Conservation (phyloP, 1,140 invertebrate genomes). For the Bradysia coprophila region DNA sequence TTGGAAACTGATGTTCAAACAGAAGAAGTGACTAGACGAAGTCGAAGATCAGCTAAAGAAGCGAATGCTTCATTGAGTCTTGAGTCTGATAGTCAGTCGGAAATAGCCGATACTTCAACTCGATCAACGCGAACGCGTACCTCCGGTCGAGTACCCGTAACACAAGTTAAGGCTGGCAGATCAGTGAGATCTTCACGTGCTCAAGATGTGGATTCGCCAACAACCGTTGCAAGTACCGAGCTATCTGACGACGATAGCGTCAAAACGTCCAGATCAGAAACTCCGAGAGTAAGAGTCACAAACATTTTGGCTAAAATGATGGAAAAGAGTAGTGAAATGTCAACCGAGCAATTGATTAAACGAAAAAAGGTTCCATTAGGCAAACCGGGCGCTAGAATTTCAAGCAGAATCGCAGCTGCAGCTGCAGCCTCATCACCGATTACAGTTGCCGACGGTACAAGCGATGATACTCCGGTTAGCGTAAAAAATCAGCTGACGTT, state of each 20-base stretch:
- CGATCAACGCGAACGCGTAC: neutral
- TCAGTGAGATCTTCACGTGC: no score
- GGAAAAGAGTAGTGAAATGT: neutral
- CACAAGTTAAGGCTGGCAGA: no score
- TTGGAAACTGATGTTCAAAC: neutral
- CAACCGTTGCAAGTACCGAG: neutral
- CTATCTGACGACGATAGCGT: neutral
- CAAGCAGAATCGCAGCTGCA: constrained; percentile 1
- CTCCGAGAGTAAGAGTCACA: constrained; percentile 4
- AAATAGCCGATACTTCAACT: neutral
- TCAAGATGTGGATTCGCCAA: neutral
- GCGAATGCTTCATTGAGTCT: neutral
- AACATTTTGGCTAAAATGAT: neutral
- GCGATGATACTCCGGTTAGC: constrained; percentile 6
- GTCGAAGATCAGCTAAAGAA: neutral
- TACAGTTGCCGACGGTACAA: neutral
- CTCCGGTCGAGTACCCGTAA: no score
- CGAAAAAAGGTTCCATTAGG: neutral
- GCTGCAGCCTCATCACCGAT: neutral
- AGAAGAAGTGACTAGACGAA: neutral
- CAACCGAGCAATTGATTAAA: neutral
- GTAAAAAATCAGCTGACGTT: constrained; percentile 3
- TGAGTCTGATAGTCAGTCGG: neutral
- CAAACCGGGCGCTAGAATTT: neutral
- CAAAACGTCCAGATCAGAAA: neutral